Conservation (phyloP, 2,888 invertebrate genomes). For the Sturmia bella region DNA sequence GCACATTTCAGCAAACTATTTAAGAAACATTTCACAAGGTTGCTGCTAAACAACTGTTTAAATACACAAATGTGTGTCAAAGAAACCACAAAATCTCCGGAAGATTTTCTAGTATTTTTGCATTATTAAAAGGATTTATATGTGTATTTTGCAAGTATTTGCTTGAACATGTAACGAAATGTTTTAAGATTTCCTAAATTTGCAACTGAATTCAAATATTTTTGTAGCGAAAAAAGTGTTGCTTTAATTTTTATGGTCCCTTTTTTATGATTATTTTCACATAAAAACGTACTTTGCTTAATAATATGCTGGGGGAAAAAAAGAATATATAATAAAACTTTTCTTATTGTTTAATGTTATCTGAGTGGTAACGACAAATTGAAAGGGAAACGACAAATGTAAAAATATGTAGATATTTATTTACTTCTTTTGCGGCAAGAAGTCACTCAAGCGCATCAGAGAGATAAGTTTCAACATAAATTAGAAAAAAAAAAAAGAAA, state of each 20-base stretch:
- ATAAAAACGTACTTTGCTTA: background rate
- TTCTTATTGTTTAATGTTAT: slow-evolving; percentile 27
- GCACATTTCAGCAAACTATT: background rate
- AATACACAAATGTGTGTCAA: slow-evolving; percentile 51
- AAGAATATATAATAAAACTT: background rate
- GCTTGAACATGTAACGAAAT: too few species aligned
- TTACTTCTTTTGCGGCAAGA: slow-evolving; percentile 8
- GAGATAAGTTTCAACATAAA: slow-evolving; percentile 6
- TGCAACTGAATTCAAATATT: too few species aligned
- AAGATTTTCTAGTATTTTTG: slow-evolving; percentile 26
- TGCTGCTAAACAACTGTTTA: background rate
- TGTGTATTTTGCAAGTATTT: too few species aligned
- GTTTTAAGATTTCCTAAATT: too few species aligned
- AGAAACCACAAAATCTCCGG: slow-evolving; percentile 38
- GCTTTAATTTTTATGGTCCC: too few species aligned
- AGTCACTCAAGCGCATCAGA: slow-evolving; percentile 31
- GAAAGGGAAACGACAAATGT: slow-evolving; percentile 26
- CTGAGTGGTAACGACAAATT: slow-evolving; percentile 25
- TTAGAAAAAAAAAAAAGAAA: background rate
- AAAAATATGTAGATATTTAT: background rate
- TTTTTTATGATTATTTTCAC: background rate
- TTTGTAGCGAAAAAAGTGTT: too few species aligned
- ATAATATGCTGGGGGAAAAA: background rate
- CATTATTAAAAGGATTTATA: background rate
- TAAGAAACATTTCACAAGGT: slow-evolving; percentile 1